phyloP scores from a whole-genome alignment of 2,797 vertebrate genomes.

The Parambassis ranga region DNA sequence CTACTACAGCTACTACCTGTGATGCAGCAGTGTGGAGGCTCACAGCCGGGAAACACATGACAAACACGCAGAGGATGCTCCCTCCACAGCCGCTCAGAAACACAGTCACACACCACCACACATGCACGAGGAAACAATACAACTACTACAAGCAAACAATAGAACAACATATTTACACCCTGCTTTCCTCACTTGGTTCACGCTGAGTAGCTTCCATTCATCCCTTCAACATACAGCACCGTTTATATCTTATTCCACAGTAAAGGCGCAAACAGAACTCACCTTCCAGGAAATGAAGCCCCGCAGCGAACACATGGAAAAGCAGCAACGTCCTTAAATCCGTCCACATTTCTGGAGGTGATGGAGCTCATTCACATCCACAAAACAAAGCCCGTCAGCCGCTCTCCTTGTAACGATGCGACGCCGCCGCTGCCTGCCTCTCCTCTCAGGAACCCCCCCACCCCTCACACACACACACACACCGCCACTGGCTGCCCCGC shows the following conservation, averaged over 20 bases:
- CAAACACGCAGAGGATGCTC: constrained; percentile 1
- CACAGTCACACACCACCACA: neutral
- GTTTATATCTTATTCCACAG: neutral
- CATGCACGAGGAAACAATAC: neutral
- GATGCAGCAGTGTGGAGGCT: constrained; percentile 58
- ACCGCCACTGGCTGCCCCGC: constrained; percentile 51
- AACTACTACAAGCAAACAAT: too few relatives aligned
- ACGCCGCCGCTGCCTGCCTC: constrained; percentile 63
- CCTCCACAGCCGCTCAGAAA: neutral
- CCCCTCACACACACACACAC: too few relatives aligned
- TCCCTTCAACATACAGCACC: constrained; percentile 6
- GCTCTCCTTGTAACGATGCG: constrained; percentile 65
- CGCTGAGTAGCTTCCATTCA: constrained; percentile 15
- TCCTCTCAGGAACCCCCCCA: constrained; percentile 6
- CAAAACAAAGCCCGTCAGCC: constrained; percentile 76
- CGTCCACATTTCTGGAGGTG: constrained; percentile 79
- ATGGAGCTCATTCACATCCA: constrained; percentile 73
- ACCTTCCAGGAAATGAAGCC: constrained; percentile 73
- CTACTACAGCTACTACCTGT: constrained; percentile 25
- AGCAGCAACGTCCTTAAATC: constrained; percentile 77
- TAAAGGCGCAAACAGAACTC: constrained; percentile 23
- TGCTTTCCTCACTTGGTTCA: neutral
- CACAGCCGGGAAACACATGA: constrained; percentile 46
- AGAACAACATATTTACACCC: too few relatives aligned
- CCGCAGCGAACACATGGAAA: constrained; percentile 65